Base-by-base conservation (phyloP, 2,797 vertebrate genomes). In the Falco berigora region DNA sequence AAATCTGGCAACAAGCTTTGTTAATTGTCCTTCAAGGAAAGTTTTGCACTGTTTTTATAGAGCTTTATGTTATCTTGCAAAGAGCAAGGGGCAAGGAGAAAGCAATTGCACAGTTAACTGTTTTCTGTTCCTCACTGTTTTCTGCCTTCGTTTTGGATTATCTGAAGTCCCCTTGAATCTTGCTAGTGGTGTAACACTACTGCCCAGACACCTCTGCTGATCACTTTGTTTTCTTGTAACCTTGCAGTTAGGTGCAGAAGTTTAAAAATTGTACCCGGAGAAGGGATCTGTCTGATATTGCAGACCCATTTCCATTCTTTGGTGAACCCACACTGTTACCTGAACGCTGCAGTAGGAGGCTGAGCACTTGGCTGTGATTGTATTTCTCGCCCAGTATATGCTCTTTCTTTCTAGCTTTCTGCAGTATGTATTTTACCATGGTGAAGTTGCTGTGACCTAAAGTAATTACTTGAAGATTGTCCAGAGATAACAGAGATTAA, bases 221-320 rank as follows among this genome's bases (percentile, higher is more conserved):
- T 55, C 22, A 7, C 13, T 59, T 18, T 0, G 2, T 38, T 52
- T 84, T 36, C 50, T 89, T 0, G 0, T 73, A 20, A 68, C 23
- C 27, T 72, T 69, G 12, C 4, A 10, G 7, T 76, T 79, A 44
- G 9, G 10, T 63, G 14, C 21, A 30, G 50, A 61, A 53, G 5
- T n/a, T 13, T 36, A 44, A 62, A 49, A 62, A 14, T 32, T 1
- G 0, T 56, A 24, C 23, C 2, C 8, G 4, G 21, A 32, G 27
- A 63, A 23, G 50, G 28, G 4, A 3, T 66, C 50, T 91, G 20
- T 53, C 21, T 78, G 53, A 7, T 46, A 44, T 4, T 22, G 9
- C 32, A 52, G 27, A 24, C 22, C 13, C 16, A 1, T 59, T 83
- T 83, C 38, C 1, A 0, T 64, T 82, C 78, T 87, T 80, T 55